Percentiles rank a stretch among this genome's conserved stretches.
These are phyloP conservation scores for Peromyscus californicus DNA, from an alignment of 2,113 vertebrate genomes.

Conservation along the genomic window DNA sequence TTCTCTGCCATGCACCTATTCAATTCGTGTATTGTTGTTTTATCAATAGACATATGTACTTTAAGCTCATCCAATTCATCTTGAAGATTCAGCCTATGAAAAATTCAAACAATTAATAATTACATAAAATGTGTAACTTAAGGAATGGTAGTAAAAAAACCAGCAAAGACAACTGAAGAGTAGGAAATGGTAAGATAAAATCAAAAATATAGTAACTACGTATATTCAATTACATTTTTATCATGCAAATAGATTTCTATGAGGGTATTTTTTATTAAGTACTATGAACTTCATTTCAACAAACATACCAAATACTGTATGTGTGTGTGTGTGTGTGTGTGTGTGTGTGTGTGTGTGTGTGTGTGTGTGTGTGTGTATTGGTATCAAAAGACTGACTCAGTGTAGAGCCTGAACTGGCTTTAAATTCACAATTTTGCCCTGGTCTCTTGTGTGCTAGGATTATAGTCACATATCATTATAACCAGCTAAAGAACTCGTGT, in stretches of 20 bases:
- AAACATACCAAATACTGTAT: neutral
- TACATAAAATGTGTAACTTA: slow-evolving; percentile 50
- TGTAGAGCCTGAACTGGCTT: neutral
- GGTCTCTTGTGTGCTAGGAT: neutral
- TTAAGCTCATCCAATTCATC: slow-evolving; percentile 92
- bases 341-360: too few relatives aligned
- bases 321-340: too few relatives aligned
- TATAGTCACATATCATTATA: neutral
- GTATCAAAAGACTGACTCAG: neutral
- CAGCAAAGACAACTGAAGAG: neutral
- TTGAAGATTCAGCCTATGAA: slow-evolving; percentile 89
- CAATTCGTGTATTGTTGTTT: slow-evolving; percentile 89
- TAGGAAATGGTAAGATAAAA: neutral
- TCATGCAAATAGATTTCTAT: slow-evolving; percentile 50
- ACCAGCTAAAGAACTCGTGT: neutral
- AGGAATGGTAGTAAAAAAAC: slow-evolving; percentile 29
- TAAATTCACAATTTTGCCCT: neutral
- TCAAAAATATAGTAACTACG: slow-evolving; percentile 9
- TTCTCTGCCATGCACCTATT: slow-evolving; percentile 86
- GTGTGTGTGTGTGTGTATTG: too few relatives aligned
- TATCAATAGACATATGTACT: slow-evolving; percentile 88
- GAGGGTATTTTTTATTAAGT: neutral
- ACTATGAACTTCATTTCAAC: neutral
- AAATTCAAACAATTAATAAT: slow-evolving; percentile 65
- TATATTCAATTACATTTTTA: neutral